Conservation (phyloP, 2,797 vertebrate genomes). For the Choloepus didactylus region DNA sequence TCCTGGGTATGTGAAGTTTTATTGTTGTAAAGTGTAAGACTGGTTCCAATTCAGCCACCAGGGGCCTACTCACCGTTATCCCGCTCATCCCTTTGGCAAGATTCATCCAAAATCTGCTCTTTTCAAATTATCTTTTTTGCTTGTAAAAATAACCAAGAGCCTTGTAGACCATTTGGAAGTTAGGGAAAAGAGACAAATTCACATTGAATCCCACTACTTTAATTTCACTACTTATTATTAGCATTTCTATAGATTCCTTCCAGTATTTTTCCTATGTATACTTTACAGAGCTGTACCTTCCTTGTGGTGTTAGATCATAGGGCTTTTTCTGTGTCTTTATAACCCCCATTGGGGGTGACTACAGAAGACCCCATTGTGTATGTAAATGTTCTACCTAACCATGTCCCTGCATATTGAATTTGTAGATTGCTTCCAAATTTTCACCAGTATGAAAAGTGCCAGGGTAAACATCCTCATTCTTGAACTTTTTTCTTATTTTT, state of each 20-base stretch:
- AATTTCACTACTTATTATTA: not conserved
- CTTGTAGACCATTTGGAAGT: not conserved
- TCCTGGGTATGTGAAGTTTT: not conserved
- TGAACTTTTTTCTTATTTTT: not conserved
- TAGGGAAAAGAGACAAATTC: not conserved
- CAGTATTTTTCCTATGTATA: not conserved
- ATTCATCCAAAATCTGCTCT: conserved; percentile 1
- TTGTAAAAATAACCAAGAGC: not conserved
- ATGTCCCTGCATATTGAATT: not conserved
- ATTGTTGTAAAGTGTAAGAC: not conserved
- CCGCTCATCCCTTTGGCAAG: not conserved
- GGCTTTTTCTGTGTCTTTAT: not conserved
- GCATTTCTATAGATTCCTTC: not conserved
- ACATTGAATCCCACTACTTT: not conserved
- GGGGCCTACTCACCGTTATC: too few relatives aligned
- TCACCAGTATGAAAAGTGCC: not conserved
- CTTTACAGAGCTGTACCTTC: not conserved
- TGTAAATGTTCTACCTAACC: not conserved
- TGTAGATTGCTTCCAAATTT: conserved; percentile 15
- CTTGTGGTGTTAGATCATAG: not conserved
- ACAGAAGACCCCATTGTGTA: not conserved
- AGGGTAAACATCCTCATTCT: not conserved
- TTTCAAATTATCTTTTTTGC: conserved; percentile 18
- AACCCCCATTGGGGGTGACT: not conserved
- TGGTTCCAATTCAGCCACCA: not conserved